Evolutionary conservation across 2,797 vertebrate genomes (phyloP).

Genomic region (Neosilurus mollespiculum): DNA sequence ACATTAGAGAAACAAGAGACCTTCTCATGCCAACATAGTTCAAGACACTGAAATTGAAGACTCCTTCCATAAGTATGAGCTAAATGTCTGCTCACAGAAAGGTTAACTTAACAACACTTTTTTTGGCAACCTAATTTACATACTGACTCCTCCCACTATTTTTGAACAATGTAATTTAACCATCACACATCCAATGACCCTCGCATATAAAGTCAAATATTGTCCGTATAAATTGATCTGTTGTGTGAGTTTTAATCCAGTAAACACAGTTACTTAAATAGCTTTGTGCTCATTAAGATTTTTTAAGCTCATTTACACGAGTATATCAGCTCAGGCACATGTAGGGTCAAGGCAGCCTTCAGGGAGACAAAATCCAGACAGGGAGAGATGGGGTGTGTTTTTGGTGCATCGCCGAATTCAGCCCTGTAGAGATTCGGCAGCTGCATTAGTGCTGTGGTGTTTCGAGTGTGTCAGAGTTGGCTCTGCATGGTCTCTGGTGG

Average conservation of each 20-base stretch:
- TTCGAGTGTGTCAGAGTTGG: neutral
- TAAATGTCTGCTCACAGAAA: neutral
- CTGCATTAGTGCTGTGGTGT: conserved; percentile 13
- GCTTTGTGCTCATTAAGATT: neutral
- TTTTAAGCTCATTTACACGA: neutral
- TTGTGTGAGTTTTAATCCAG: neutral
- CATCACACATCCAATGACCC: neutral
- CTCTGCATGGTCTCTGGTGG: conserved; percentile 9
- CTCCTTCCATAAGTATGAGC: neutral
- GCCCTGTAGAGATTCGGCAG: neutral
- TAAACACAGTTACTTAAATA: neutral
- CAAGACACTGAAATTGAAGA: neutral
- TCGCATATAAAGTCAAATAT: neutral
- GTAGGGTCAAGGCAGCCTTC: neutral
- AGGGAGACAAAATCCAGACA: neutral
- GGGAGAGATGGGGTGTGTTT: neutral
- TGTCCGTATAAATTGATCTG: too few relatives aligned
- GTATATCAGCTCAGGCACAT: neutral
- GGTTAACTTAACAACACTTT: neutral
- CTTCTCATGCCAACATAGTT: neutral
- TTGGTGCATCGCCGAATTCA: neutral
- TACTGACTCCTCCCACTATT: neutral
- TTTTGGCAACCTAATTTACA: neutral
- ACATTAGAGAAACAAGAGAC: neutral
- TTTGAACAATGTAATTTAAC: neutral